Evolutionary conservation across 2,888 invertebrate species (phyloP).

Genomic region (Leptinotarsa peninsularis): DNA sequence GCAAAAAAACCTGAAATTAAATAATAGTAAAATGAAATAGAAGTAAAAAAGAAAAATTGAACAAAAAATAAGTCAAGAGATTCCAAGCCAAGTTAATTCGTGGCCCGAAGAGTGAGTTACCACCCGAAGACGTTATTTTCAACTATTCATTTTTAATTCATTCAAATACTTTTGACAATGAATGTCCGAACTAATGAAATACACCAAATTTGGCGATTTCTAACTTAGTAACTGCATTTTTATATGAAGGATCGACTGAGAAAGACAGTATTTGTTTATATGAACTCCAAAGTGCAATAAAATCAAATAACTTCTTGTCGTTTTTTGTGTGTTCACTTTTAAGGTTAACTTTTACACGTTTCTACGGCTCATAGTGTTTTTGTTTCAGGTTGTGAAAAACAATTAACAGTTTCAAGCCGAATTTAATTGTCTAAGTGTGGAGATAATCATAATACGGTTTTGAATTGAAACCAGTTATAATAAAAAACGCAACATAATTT

Average conservation of each 20-base stretch:
- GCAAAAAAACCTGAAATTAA: too few relatives aligned
- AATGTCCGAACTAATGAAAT: not conserved
- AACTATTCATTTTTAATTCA: too few relatives aligned
- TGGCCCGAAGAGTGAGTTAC: too few relatives aligned
- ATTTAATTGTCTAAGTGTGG: too few relatives aligned
- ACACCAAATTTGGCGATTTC: not conserved
- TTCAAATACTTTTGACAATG: too few relatives aligned
- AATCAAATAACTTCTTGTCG: not conserved
- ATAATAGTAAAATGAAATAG: too few relatives aligned
- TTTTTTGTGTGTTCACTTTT: not conserved
- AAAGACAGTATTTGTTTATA: not conserved
- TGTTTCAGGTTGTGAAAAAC: not conserved
- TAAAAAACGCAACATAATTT: too few relatives aligned
- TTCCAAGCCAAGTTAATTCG: too few relatives aligned
- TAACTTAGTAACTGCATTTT: not conserved
- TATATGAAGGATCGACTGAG: not conserved
- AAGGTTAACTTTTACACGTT: not conserved
- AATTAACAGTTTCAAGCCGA: too few relatives aligned
- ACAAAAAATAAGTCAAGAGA: too few relatives aligned
- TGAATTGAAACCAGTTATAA: not conserved
- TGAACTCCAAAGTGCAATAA: not conserved
- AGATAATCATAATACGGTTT: not conserved
- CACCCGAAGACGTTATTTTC: too few relatives aligned
- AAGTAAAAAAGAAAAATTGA: too few relatives aligned
- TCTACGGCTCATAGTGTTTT: not conserved